Evolutionary conservation across 2,888 invertebrate species (phyloP), one percentile per base, ranked within the genome.

Genomic region (Thera britannica): DNA sequence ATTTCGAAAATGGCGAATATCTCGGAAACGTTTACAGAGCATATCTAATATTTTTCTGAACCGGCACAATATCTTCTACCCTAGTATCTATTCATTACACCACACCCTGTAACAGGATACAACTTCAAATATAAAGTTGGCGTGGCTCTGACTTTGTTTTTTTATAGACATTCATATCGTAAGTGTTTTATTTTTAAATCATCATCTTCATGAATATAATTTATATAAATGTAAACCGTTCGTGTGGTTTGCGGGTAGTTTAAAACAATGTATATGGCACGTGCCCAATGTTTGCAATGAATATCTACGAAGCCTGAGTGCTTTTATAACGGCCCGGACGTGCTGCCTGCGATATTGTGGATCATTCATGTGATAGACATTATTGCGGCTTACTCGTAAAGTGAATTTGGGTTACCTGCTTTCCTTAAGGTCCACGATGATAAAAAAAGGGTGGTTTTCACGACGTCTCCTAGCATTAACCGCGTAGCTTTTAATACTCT

Each of bases 191-290:
- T 44, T 46, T 46, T 46, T 7, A 2, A 46, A 46, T 46, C 44
- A 46, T 46, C 44, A 9, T 46, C 9, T 46, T 9, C 44, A 46
- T 46, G 2, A 9, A 46, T 9, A 9, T 46, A 46, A 46, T 46
- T 9, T 46, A 9, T 2, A 7, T 46, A 7, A 9, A 46, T 38
- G 3, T 38, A 46, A 52, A 52, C 8, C 34, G 9, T 57, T 38
- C 7, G 48, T 49, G 55, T 59, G 41, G 70, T 55, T 55, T 58
- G 41, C 12, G 41, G 71, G 75, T 69, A 80, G 81, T 86, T 86
- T 84, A 77, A 88, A 87, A 84, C 81, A 87, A 86, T 86, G 85
- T 86, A 81, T 81, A 79, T 74, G 74, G 76, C 79, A 80, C 85
- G 84, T 85, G 83, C 82, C 86, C 57, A 83, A 84, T 83, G 78